These are phyloP conservation scores for Trichomycterus rosablanca DNA, from an alignment of 2,113 vertebrate genomes.

Conservation along the genomic window DNA sequence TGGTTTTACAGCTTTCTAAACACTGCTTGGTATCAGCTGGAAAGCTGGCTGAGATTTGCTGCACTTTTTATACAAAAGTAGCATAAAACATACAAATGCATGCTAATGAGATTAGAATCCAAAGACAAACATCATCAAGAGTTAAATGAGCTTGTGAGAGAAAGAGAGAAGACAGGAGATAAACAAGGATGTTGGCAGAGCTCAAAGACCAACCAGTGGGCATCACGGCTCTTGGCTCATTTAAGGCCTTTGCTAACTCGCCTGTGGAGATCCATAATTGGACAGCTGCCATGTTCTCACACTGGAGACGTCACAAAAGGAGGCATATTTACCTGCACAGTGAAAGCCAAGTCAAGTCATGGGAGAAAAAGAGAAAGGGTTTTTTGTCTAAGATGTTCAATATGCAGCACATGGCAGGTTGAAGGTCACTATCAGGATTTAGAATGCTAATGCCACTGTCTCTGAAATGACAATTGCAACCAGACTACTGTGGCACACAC, in stretches of 20 bases:
- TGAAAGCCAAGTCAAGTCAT: constrained; percentile 37
- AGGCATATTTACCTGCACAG: constrained; percentile 47
- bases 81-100: no score
- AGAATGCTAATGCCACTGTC: constrained; percentile 40
- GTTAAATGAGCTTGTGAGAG: no score
- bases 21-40: no score
- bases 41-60: no score
- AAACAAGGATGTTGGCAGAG: constrained; percentile 20
- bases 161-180: no score
- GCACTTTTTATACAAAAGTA: no score
- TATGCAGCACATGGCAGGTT: constrained; percentile 38
- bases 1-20: no score
- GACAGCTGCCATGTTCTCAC: constrained; percentile 41
- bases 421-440: constrained; percentile 54
- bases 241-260: constrained; percentile 20
- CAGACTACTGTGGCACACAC: neutral
- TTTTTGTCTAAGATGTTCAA: constrained; percentile 46
- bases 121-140: no score
- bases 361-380: constrained; percentile 9
- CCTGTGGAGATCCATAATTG: no score
- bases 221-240: constrained; percentile 16
- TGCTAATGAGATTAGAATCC: no score
- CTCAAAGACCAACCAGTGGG: constrained; percentile 25
- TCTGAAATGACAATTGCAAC: constrained; percentile 28
- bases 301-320: constrained; percentile 32